Base-by-base conservation (phyloP, 2,888 invertebrate genomes). In the Hypomecis punctinalis region DNA sequence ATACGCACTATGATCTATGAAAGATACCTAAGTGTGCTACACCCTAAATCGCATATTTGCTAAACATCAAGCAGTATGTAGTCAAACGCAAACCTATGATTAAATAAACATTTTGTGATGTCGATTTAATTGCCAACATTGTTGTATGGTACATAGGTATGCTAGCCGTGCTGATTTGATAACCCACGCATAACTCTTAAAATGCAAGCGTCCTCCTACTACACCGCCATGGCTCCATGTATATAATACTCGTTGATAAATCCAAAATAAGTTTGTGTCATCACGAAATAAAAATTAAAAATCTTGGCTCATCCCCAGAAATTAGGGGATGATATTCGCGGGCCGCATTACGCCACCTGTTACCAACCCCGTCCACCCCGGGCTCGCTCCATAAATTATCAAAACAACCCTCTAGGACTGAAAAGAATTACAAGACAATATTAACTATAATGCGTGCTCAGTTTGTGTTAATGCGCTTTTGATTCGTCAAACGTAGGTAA, bases 271-370 rank as follows among this genome's bases (percentile, higher is more conserved):
- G 63, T 59, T 68, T 68, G 72, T 67, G 48, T 52, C 58, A 58
- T 57, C 72, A 70, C 69, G 70, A 42, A 40, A 36, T 54, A 61
- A 71, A 77, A 79, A 74, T n/a, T n/a, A 23, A 23, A 78, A 51
- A 58, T 61, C 57, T 48, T 37, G 47, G 56, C 55, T 58, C 83
- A 81, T 84, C 83, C 84, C 82, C 74, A 75, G 80, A 81, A 80
- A 81, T 84, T 80, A 83, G 76, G 84, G 82, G 82, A 76, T 76
- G 79, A 85, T 83, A 78, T 82, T 81, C 80, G 47, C 65, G 48
- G 57, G 53, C 76, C 79, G 79, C 75, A 78, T 76, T 76, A 78
- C 79, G 75, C 82, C 86, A 86, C 86, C 86, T 86, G 86, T 85
- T 84, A 82, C 79, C 70, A 77, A 71, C 77, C 83, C 76, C 76